Conservation (phyloP, 2,113 vertebrate species). For the Apaloderma vittatum region DNA sequence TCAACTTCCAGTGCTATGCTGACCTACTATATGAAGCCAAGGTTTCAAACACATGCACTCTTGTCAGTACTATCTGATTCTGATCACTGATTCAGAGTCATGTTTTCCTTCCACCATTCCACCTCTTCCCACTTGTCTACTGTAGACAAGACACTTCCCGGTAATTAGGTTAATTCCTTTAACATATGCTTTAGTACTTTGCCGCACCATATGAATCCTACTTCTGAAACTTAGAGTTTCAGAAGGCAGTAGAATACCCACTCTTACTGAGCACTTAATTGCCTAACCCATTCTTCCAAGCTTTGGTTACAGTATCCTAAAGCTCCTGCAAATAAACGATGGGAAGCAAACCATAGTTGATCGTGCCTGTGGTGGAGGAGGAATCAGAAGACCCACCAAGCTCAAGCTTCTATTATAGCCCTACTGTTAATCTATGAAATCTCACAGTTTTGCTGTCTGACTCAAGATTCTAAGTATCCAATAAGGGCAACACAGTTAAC, state of each 20-base stretch:
- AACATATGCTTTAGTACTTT: too few species aligned
- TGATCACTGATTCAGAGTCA: background rate
- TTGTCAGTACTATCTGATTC: background rate
- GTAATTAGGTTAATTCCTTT: background rate
- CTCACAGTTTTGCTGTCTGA: background rate
- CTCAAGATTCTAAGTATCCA: background rate
- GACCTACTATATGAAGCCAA: background rate
- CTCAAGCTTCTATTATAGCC: background rate
- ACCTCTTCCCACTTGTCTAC: background rate
- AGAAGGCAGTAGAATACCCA: background rate
- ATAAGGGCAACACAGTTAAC: background rate
- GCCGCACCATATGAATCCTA: background rate
- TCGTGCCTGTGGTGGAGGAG: background rate
- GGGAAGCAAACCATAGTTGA: background rate
- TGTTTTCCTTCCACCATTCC: constrained; percentile 4
- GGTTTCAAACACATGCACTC: background rate
- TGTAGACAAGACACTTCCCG: background rate
- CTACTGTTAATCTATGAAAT: background rate
- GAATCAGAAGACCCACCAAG: background rate
- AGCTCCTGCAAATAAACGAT: background rate
- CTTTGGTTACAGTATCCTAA: background rate
- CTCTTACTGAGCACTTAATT: background rate
- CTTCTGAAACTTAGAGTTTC: background rate
- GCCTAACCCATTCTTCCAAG: background rate
- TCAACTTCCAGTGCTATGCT: background rate